Evolutionary conservation across 2,113 vertebrate species (phyloP).

Genomic region (Mirza zaza): DNA sequence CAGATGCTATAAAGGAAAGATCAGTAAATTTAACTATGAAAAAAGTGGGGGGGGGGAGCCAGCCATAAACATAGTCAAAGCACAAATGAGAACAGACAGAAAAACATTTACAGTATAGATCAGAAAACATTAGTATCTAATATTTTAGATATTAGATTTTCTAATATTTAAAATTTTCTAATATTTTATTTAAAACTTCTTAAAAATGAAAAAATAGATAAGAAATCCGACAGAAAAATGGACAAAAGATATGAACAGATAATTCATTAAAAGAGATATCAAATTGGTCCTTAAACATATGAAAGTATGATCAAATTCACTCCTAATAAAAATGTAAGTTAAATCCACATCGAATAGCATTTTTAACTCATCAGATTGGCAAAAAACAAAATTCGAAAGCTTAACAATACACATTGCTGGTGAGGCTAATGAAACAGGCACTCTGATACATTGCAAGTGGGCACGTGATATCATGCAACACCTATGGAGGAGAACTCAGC

Average conservation of each 20-base stretch:
- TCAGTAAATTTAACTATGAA: neutral
- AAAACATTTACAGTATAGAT: neutral
- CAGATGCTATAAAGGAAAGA: neutral
- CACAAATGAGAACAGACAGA: neutral
- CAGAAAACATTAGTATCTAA: neutral
- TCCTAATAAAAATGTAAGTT: neutral
- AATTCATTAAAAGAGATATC: neutral
- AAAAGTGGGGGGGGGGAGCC: too few relatives aligned
- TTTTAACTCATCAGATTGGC: neutral
- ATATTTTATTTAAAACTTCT: neutral
- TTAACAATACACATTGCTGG: neutral
- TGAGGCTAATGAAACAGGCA: neutral
- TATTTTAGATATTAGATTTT: neutral
- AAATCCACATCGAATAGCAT: neutral
- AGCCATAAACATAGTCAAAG: neutral
- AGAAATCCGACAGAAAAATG: neutral
- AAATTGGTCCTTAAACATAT: neutral
- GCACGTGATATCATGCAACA: too few relatives aligned
- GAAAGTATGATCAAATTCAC: neutral
- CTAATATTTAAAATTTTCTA: too few relatives aligned
- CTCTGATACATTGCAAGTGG: neutral
- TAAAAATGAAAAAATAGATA: neutral
- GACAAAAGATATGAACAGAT: neutral
- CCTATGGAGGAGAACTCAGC: rapidly evolving
- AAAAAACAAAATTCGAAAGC: neutral